A percentile compares a stretch with the other conserved stretches of the same genome.
Conservation (phyloP, 1,140 invertebrate genomes). For the Drosophila watanabei region DNA sequence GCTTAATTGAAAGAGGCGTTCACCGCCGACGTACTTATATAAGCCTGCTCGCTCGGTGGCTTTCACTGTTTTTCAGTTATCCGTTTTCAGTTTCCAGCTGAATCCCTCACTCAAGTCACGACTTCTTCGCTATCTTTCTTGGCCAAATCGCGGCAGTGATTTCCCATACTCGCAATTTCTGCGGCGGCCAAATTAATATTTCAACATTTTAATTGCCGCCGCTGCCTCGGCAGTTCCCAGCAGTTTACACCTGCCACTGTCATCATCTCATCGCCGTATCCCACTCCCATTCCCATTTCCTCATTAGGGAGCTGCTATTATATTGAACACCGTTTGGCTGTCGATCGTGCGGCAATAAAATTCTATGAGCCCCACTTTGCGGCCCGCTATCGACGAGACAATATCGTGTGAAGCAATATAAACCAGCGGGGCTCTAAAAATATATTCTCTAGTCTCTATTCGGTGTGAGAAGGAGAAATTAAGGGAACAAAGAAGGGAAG, state of each 20-base stretch:
- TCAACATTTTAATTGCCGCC: conserved; percentile 62
- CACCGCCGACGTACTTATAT: conserved; percentile 16
- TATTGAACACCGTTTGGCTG: conserved; percentile 74
- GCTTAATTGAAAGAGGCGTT: conserved; percentile 63
- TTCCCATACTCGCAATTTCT: conserved; percentile 46
- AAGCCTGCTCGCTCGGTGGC: conserved; percentile 21
- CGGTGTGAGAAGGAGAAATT: conserved; percentile 9
- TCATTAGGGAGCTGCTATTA: conserved; percentile 63
- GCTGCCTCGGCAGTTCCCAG: conserved; percentile 18
- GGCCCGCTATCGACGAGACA: conserved; percentile 64
- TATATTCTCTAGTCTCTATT: neutral
- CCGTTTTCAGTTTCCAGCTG: conserved; percentile 13
- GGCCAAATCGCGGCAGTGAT: conserved; percentile 32
- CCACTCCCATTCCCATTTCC: conserved; percentile 20
- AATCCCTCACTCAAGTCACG: conserved; percentile 49
- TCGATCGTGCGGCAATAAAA: conserved; percentile 81
- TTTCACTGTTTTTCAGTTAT: conserved; percentile 24
- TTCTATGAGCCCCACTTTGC: conserved; percentile 68
- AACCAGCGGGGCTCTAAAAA: conserved; percentile 21
- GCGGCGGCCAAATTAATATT: conserved; percentile 54
- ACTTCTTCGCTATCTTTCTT: conserved; percentile 45
- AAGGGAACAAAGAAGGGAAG: conserved; percentile 9
- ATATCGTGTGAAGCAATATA: conserved; percentile 77
- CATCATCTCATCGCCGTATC: conserved; percentile 28
- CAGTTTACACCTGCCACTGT: conserved; percentile 61